phyloP scores from a whole-genome alignment of 30 jellyfish, hydroid and myxozoan species.

The Hydractinia symbiolongicarpus region DNA sequence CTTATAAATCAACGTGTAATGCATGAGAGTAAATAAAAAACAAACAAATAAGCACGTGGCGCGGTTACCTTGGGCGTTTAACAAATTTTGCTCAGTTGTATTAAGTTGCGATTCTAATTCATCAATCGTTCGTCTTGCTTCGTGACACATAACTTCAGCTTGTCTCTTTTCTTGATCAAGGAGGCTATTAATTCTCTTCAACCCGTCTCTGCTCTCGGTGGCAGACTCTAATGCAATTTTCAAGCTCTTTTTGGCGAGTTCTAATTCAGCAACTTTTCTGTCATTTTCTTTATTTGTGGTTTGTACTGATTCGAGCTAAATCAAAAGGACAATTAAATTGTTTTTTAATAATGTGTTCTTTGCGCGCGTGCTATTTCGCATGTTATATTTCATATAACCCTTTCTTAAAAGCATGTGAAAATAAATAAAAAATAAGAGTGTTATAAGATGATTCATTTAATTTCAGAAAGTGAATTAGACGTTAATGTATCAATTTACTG shows the following conservation, averaged over 20 bases:
- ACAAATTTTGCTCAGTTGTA: neutral
- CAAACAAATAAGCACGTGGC: neutral
- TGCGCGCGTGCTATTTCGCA: no score
- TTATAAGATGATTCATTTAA: no score
- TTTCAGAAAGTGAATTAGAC: no score
- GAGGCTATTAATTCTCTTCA: neutral
- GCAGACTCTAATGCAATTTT: neutral
- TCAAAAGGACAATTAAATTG: neutral
- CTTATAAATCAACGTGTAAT: no score
- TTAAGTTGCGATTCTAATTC: slow-evolving; percentile 25
- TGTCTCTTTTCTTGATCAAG: slow-evolving; percentile 25
- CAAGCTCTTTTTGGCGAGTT: slow-evolving; percentile 6
- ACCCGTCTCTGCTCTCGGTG: slow-evolving; percentile 26
- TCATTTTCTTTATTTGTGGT: slow-evolving; percentile 13
- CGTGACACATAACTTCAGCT: neutral
- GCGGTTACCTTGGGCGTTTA: slow-evolving; percentile 8
- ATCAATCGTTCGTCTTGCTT: neutral
- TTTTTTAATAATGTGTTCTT: neutral
- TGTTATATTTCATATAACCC: no score
- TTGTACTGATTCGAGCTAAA: slow-evolving; percentile 7
- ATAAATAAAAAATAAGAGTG: no score
- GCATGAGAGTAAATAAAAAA: neutral
- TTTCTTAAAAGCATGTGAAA: no score
- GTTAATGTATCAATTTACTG: no score
- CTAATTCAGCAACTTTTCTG: slow-evolving; percentile 21